Conservation (phyloP, 2,113 vertebrate species). For the Xenus cinereus region DNA sequence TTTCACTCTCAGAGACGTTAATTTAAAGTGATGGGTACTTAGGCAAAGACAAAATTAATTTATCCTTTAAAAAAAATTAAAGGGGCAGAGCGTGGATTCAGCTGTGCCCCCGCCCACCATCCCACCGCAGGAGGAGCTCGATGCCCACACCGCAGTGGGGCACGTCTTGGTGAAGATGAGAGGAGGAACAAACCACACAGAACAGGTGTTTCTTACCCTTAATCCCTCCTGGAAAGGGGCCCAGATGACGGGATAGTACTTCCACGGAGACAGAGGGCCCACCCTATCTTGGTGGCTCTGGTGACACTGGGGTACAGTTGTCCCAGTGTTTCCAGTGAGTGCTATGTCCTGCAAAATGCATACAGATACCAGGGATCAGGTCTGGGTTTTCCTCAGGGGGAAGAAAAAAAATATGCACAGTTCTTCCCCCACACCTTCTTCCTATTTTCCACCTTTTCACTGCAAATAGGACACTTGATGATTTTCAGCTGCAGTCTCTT, state of each 20-base stretch:
- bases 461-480: background rate
- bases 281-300: background rate
- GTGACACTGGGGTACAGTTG: background rate
- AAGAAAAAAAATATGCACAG: background rate
- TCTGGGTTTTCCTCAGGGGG: background rate
- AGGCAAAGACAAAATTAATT: conserved; percentile 74
- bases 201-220: background rate
- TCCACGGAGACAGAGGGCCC: background rate
- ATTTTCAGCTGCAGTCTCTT: background rate
- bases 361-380: background rate
- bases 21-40: conserved; percentile 78
- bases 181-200: background rate
- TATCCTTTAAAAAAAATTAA: conserved; percentile 60
- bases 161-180: background rate
- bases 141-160: fast-evolving
- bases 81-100: background rate
- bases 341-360: background rate
- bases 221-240: background rate
- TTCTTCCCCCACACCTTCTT: background rate
- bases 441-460: background rate
- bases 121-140: background rate
- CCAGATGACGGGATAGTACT: background rate
- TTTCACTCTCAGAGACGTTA: conserved; percentile 70
- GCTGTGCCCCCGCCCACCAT: fast-evolving
- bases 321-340: fast-evolving